A percentile compares a stretch with the other conserved stretches of the same genome.
These are phyloP conservation scores for Erpetoichthys calabaricus DNA, from an alignment of 2,797 vertebrate species.

Conservation along the genomic window DNA sequence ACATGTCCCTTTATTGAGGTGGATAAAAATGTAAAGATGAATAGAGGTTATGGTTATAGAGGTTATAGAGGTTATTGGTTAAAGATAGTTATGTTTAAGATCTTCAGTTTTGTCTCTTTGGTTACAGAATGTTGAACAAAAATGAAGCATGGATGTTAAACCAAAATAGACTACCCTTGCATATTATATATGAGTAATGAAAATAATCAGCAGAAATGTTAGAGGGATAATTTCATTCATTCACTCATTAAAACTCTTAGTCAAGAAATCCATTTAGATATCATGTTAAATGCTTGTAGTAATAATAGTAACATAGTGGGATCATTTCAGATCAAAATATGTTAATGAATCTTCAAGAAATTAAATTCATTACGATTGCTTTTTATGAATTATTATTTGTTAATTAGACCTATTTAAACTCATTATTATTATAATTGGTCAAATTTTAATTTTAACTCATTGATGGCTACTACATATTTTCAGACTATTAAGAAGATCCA, in stretches of 20 bases:
- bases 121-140: too few species aligned
- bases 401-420: conserved; percentile 90
- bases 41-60: too few species aligned
- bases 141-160: too few species aligned
- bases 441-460: conserved; percentile 67
- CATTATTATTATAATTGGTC: conserved; percentile 89
- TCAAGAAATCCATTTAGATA: conserved; percentile 62
- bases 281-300: conserved; percentile 65
- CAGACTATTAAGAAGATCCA: conserved; percentile 54
- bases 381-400: conserved; percentile 82
- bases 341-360: conserved; percentile 89
- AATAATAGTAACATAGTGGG: conserved; percentile 62
- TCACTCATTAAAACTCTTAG: conserved; percentile 55
- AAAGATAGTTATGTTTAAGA: too few species aligned
- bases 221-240: conserved; percentile 51
- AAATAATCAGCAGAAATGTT: conserved; percentile 46
- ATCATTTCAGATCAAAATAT: conserved; percentile 61
- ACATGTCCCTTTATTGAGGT: too few species aligned
- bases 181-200: conserved; percentile 54
- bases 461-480: conserved; percentile 49
- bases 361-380: conserved; percentile 86
- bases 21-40: too few species aligned
- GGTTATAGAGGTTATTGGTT: too few species aligned
- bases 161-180: conserved; percentile 10
- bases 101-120: too few species aligned